phyloP scores from a whole-genome alignment of 1,140 invertebrate species.

The Bradynema listronoti region DNA sequence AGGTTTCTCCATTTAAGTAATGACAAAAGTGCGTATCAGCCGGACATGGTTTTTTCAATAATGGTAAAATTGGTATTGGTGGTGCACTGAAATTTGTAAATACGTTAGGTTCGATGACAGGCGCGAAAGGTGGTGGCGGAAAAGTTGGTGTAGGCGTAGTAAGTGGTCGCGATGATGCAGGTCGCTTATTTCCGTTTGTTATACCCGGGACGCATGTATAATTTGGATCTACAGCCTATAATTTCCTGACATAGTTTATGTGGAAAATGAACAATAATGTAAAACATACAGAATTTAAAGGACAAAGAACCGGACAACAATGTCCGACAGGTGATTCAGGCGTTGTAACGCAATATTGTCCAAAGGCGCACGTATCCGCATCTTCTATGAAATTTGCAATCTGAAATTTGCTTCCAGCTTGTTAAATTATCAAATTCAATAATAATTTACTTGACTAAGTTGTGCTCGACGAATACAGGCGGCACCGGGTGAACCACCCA shows the following conservation, averaged over 20 bases:
- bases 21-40: slow-evolving; percentile 56
- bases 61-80: slow-evolving; percentile 7
- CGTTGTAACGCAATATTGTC: slow-evolving; percentile 42
- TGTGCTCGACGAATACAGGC: slow-evolving; percentile 42
- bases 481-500: slow-evolving; percentile 49
- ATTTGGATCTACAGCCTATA: slow-evolving; percentile 25
- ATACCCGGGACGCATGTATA: slow-evolving; percentile 37
- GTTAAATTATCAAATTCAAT: background rate
- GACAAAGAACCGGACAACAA: slow-evolving; percentile 53
- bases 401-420: slow-evolving; percentile 21
- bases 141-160: slow-evolving; percentile 9
- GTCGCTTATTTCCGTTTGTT: background rate
- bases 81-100: slow-evolving; percentile 8
- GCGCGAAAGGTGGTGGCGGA: slow-evolving; percentile 16
- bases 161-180: background rate
- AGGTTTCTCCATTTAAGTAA: slow-evolving; percentile 44
- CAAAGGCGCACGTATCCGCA: slow-evolving; percentile 48
- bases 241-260: too few relatives aligned
- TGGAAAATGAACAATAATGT: too few relatives aligned
- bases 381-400: slow-evolving; percentile 42
- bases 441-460: slow-evolving; percentile 27
- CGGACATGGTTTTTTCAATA: slow-evolving; percentile 38
- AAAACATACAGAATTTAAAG: slow-evolving; percentile 45
- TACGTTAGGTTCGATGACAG: slow-evolving; percentile 6
- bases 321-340: slow-evolving; percentile 54